Evolutionary conservation across 2,888 invertebrate genomes (phyloP).

Genomic region (Fissipunctia ypsillon): DNA sequence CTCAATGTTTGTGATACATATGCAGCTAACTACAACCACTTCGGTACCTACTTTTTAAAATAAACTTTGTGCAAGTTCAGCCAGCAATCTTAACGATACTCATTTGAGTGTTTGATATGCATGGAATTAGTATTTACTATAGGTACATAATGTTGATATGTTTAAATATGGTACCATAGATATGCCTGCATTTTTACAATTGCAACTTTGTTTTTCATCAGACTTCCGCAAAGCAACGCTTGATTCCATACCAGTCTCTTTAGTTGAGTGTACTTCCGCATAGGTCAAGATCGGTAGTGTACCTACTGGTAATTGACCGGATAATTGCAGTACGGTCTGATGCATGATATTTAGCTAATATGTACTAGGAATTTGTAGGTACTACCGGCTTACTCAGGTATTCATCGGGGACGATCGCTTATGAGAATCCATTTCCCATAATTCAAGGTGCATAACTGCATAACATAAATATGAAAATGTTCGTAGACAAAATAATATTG

Average conservation of each 20-base stretch:
- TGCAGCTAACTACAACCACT: neutral
- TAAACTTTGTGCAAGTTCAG: neutral
- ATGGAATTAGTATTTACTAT: too few species aligned
- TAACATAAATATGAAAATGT: neutral
- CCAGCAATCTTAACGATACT: neutral
- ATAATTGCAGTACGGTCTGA: conserved; percentile 1
- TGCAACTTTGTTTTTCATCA: neutral
- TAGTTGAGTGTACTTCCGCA: conserved; percentile 16
- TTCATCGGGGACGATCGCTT: conserved; percentile 7
- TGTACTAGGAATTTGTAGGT: neutral
- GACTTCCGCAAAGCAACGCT: neutral
- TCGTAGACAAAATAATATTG: neutral
- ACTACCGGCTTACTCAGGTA: neutral
- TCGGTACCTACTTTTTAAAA: neutral
- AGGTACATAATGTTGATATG: neutral
- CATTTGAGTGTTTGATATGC: neutral
- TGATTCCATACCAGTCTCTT: neutral
- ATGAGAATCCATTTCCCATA: neutral
- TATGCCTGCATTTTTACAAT: neutral
- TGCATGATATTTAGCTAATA: conserved; percentile 21
- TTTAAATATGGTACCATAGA: neutral
- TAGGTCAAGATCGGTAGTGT: conserved; percentile 27
- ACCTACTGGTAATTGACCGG: conserved; percentile 23
- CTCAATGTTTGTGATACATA: neutral
- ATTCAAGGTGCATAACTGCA: neutral